These are phyloP conservation scores for Oophaga sylvatica DNA, from an alignment of 2,797 vertebrate genomes.

Conservation along the genomic window DNA sequence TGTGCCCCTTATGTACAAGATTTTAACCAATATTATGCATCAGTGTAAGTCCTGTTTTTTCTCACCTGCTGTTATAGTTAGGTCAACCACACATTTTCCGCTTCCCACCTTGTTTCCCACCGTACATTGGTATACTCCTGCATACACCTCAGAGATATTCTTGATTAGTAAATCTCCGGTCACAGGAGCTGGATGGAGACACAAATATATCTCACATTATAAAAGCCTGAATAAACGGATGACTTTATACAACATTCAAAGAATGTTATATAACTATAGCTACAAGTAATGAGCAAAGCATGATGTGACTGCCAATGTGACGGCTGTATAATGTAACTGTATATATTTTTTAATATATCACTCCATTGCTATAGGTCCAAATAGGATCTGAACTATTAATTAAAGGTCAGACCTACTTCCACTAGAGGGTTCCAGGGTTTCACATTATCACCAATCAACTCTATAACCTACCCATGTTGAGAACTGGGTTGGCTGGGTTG, in stretches of 20 bases:
- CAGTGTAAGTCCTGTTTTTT: too few species aligned
- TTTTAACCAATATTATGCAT: slow-evolving; percentile 3
- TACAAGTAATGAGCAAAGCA: not conserved
- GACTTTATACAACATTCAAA: not conserved
- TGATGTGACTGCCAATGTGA: not conserved
- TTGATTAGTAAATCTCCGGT: slow-evolving; percentile 82
- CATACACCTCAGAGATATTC: slow-evolving; percentile 76
- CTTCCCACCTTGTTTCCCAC: slow-evolving; percentile 83
- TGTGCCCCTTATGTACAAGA: not conserved
- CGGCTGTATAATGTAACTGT: not conserved
- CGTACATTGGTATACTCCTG: slow-evolving; percentile 82
- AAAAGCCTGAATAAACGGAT: not conserved
- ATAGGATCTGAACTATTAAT: too few species aligned
- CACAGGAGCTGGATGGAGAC: slow-evolving; percentile 70
- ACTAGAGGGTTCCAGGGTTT: too few species aligned
- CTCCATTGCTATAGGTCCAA: too few species aligned
- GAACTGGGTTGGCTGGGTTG: slow-evolving; percentile 36
- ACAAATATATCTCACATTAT: not conserved
- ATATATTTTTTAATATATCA: too few species aligned
- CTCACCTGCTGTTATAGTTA: slow-evolving; percentile 65
- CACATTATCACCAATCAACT: not conserved
- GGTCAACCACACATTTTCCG: slow-evolving; percentile 74
- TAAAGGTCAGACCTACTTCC: too few species aligned
- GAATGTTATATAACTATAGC: not conserved
- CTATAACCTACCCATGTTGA: slow-evolving; percentile 54